Base-by-base conservation (phyloP, 2,797 vertebrate genomes). In the Aphelocoma californica region DNA sequence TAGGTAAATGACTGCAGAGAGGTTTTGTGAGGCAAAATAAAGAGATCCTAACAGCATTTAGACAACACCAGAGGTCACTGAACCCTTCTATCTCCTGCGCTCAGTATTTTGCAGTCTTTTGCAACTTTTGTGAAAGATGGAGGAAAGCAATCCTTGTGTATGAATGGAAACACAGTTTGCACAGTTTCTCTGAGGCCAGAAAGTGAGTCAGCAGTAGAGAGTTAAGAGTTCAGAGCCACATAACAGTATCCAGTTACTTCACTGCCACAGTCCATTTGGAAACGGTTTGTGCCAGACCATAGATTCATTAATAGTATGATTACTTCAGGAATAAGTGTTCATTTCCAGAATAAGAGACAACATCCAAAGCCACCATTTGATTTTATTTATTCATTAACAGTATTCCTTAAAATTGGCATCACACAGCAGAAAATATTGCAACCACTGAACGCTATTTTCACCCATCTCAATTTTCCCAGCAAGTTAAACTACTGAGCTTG, bases 171-270 rank as follows among this genome's bases (percentile, higher is more conserved):
- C 42, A 73, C 29, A 70, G 51, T 40, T 58, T 78, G 57, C 32
- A 57, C 2, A 1, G 54, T 26, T 78, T 47, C 60, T 86, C 57
- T 23, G 32, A 38, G 44, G 50, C 72, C 87, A 96, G 54, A 91
- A 94, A 91, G 32, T 54, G 77, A 96, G 36, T 86, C 77, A 95
- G 91, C 77, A 60, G 24, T 10, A 56, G 24, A 45, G 61, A 91
- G 62, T 86, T 56, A 58, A 74, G 57, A 86, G 62, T 51, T 74
- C 48, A 77, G 80, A 89, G 64, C 50, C 79, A 56, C 36, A 28
- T 12, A 62, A 60, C 16, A 66, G 34, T 10, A 86, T 53, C 34
- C 40, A 54, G 42, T 77, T 91, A 57, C 44, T 83, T 73, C 29
- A 48, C 32, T 54, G 78, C 38, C 54, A 19, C 40, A 84, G 70